Evolutionary conservation across 2,113 vertebrate genomes (phyloP), one percentile per base, ranked within the genome.

Genomic region (Crocuta crocuta): DNA sequence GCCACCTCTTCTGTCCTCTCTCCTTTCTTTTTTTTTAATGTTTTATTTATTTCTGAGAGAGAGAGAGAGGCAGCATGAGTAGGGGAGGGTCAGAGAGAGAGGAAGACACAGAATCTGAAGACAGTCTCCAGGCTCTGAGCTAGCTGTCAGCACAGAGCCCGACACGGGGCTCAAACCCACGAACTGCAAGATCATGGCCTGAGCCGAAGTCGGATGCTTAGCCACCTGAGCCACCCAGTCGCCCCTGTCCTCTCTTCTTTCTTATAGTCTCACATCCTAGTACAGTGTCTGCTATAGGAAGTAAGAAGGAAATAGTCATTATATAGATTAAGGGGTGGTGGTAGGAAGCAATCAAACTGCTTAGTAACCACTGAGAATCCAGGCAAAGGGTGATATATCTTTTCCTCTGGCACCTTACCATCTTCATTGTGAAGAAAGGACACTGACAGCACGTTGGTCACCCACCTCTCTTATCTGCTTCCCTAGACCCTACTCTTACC

Each of bases 401-500:
- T 87, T 82, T 58, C 23, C 35, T 50, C 50, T 4, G 9, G 33
- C 35, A 55, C 55, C 4, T 6, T 45, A 16, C 4, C 10, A 4
- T 15, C 39, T 31, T 82, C 12, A 8, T 33, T 48, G n/a, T 80
- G 73, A 28, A 39, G 9, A 66, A 68, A 87, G 11, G 10, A 15
- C 7, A 12, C 16, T 1, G 3, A 50, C 23, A 5, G 28, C 23
- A 8, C 39, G 1, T 3, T 39, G 16, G 35, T 31, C 33, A 61
- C 74, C 10, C 0, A 4, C 4, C 8, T 50, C 61, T 61, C n/a
- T 70, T 16, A 79, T 39, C 0, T 13, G 21, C 74, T 74, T 66
- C 19, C 13, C 21, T 9, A 43, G n/a, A 58, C 33, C 1, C 33
- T 48, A 0, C 19, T 70, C 48, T 66, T 9, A 5, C 4, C 21